Conservation (phyloP, 2,888 invertebrate species). For the Agrochola litura region DNA sequence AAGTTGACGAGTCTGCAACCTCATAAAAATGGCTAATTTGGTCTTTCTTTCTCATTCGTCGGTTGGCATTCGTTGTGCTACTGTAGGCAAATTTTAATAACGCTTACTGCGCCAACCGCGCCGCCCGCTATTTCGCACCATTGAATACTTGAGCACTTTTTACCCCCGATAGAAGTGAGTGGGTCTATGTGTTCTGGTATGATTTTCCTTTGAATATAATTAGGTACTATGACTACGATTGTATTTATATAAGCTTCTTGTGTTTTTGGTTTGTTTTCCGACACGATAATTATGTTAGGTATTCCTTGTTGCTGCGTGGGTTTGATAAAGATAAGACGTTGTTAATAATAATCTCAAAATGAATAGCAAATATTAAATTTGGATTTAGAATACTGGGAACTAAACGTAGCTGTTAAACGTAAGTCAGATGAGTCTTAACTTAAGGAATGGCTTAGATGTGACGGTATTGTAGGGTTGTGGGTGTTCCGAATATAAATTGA, state of each 20-base stretch:
- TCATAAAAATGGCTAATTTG: conserved; percentile 84
- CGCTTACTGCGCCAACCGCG: conserved; percentile 81
- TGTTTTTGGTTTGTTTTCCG: conserved; percentile 42
- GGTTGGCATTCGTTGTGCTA: conserved; percentile 78
- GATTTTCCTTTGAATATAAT: conserved; percentile 71
- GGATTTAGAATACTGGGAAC: background rate
- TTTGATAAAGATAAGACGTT: conserved; percentile 4
- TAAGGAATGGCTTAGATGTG: conserved; percentile 3
- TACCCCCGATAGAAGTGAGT: conserved; percentile 74
- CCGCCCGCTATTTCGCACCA: conserved; percentile 80
- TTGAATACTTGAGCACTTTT: conserved; percentile 83
- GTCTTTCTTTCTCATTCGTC: conserved; percentile 80
- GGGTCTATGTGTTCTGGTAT: conserved; percentile 70
- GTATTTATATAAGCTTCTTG: conserved; percentile 54
- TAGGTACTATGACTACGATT: conserved; percentile 55
- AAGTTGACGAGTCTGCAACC: conserved; percentile 80
- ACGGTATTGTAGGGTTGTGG: background rate
- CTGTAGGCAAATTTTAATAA: conserved; percentile 87
- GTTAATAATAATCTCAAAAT: background rate
- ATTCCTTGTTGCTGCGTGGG: background rate
- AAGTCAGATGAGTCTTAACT: conserved; percentile 7
- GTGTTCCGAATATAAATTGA: conserved; percentile 16
- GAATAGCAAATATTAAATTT: background rate
- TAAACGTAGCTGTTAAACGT: conserved; percentile 7
- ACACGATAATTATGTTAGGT: conserved; percentile 15